Evolutionary conservation across 2,888 invertebrate species (phyloP), one percentile per base, ranked within the genome.

Genomic region (Phalangium opilio): DNA sequence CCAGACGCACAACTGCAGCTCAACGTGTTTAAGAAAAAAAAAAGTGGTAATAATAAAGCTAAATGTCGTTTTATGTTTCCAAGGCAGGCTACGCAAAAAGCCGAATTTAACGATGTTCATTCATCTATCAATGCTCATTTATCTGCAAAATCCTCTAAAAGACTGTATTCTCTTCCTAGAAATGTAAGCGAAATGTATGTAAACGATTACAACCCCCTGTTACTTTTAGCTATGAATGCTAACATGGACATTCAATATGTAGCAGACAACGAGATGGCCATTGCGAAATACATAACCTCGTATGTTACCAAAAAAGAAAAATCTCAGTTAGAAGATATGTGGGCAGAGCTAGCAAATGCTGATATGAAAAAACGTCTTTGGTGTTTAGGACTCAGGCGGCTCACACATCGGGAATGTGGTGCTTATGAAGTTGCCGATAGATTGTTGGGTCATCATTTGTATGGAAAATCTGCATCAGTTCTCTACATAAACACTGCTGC

Each of bases 231-330:
- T n/a, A 20, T 19, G 41, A 15, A 17, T 17, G 17, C 20, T 1
- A 41, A 41, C 21, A 17, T 18, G 11, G 41, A 41, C 17, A 17
- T 41, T 5, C 41, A 41, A n/a, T 41, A 15, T 41, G 17, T 18
- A 2, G 41, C 20, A 15, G 41, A 41, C 11, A 41, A 41, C n/a
- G n/a, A 19, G n/a, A 21, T 21, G 5, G 4, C 19, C n/a, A 20
- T 41, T 12, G 21, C 17, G 2, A 18, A n/a, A 18, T 41, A 41
- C 19, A 18, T 41, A 3, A 41, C 41, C 3, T 20, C 19, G n/a
- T 41, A 41, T 41, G 12, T 5, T 11, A 41, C 41, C 8, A 41
- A 41, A 41, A n/a, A 3, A 11, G 41, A 41, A 41, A 41, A 41
- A 7, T 18, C 18, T 5, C n/a, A n/a, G n/a, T n/a, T n/a, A n/a